Conservation (phyloP, 2,888 invertebrate species). For the Athripsodes cinereus region DNA sequence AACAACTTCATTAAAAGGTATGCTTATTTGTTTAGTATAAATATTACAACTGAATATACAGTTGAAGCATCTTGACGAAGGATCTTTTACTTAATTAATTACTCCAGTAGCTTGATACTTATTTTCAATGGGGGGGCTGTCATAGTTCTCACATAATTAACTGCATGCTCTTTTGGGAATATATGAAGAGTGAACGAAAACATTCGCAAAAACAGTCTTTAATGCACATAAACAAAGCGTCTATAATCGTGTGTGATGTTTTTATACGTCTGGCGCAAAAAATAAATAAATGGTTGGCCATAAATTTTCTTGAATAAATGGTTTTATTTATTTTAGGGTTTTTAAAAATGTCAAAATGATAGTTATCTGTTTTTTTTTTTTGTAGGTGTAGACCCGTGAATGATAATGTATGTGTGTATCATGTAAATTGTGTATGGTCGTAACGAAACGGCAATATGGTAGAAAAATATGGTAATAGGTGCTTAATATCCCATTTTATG, state of each 20-base stretch:
- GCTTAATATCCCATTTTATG: no score
- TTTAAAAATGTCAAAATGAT: slow-evolving; percentile 22
- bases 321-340: slow-evolving; percentile 22
- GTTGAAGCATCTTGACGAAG: neutral
- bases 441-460: no score
- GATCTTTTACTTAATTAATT: neutral
- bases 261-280: neutral
- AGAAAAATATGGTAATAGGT: no score
- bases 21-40: neutral
- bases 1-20: neutral
- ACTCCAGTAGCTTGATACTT: neutral
- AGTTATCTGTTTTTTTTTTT: slow-evolving; percentile 6
- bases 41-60: neutral
- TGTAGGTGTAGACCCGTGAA: no score
- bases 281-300: slow-evolving; percentile 14
- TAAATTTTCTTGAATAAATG: slow-evolving; percentile 21
- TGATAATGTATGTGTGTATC: slow-evolving; percentile 9
- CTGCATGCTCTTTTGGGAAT: slow-evolving; percentile 19
- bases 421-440: neutral
- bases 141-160: slow-evolving; percentile 24
- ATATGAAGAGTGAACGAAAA: slow-evolving; percentile 9
- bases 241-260: slow-evolving; percentile 1
- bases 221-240: neutral
- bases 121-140: slow-evolving; percentile 4
- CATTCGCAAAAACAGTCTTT: slow-evolving; percentile 1